These are phyloP conservation scores for Eupithecia centaureata DNA, from an alignment of 2,888 invertebrate species.

Conservation along the genomic window DNA sequence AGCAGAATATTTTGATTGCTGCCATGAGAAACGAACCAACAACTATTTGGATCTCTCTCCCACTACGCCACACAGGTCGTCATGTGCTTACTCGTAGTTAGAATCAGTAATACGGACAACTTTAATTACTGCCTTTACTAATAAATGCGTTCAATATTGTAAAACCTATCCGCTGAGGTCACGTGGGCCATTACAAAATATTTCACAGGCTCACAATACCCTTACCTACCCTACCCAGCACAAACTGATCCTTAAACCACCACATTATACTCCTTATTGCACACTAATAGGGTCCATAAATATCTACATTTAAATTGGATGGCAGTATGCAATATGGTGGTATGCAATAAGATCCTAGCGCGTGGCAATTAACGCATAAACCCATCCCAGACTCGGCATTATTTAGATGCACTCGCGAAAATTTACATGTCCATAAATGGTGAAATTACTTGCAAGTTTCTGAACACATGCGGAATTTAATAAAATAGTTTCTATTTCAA, in stretches of 20 bases:
- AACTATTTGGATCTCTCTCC: no score
- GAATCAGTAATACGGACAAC: not conserved
- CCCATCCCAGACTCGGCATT: constrained; percentile 61
- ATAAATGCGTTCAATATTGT: constrained; percentile 29
- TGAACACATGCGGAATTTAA: not conserved
- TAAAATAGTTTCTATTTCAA: not conserved
- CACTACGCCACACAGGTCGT: not conserved
- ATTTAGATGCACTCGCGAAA: constrained; percentile 58
- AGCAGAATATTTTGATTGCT: no score
- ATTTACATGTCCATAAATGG: constrained; percentile 57
- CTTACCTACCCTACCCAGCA: constrained; percentile 43
- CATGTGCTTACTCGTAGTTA: not conserved
- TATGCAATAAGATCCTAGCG: constrained; percentile 52
- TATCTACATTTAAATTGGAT: constrained; percentile 30
- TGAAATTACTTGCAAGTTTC: constrained; percentile 40
- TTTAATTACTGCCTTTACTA: constrained; percentile 18
- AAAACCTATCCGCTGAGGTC: constrained; percentile 45
- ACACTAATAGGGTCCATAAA: constrained; percentile 25
- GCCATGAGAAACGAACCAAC: not conserved
- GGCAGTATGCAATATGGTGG: constrained; percentile 42
- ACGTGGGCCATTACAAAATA: constrained; percentile 50
- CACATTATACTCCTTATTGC: constrained; percentile 30
- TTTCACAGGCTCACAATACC: constrained; percentile 51
- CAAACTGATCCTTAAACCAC: constrained; percentile 16
- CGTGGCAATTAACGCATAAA: constrained; percentile 67